These are phyloP conservation scores for Apostichopus parvimensis DNA, from an alignment of 35 echinoderm and acorn worm species.

Conservation along the genomic window DNA sequence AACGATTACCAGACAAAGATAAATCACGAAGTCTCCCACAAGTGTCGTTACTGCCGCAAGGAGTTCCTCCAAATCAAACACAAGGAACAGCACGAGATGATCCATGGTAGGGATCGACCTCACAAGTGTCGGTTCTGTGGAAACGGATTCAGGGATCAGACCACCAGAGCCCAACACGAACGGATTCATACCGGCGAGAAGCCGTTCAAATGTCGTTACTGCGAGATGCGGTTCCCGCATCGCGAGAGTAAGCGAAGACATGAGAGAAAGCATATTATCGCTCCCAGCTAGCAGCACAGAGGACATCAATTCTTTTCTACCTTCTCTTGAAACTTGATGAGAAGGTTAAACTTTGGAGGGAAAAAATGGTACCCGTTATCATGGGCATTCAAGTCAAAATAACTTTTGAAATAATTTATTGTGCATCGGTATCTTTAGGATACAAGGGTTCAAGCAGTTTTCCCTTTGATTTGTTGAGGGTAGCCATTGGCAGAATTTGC, in stretches of 20 bases:
- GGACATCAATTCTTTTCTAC: too few relatives aligned
- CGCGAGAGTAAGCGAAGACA: constrained; percentile 55
- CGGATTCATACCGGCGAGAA: constrained; percentile 70
- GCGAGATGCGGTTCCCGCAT: constrained; percentile 64
- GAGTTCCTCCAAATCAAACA: background rate
- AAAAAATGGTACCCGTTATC: too few relatives aligned
- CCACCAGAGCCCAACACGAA: constrained; percentile 46
- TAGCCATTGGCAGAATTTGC: too few relatives aligned
- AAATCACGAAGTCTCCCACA: background rate
- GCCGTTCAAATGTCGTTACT: constrained; percentile 68
- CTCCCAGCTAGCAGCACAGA: background rate
- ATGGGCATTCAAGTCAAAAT: too few relatives aligned
- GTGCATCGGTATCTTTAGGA: too few relatives aligned
- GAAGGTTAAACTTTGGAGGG: too few relatives aligned
- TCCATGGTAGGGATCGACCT: constrained; percentile 14
- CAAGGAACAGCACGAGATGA: constrained; percentile 30
- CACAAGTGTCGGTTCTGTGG: constrained; percentile 56
- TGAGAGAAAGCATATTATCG: constrained; percentile 37
- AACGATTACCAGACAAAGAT: background rate
- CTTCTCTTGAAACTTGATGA: background rate
- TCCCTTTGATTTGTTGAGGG: too few relatives aligned
- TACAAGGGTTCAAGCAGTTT: too few relatives aligned
- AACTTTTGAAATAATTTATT: too few relatives aligned
- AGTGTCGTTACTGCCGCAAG: constrained; percentile 14
- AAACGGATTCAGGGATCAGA: constrained; percentile 26